Evolutionary conservation across 2,888 invertebrate genomes (phyloP).

Genomic region (Cosmia pyralina): DNA sequence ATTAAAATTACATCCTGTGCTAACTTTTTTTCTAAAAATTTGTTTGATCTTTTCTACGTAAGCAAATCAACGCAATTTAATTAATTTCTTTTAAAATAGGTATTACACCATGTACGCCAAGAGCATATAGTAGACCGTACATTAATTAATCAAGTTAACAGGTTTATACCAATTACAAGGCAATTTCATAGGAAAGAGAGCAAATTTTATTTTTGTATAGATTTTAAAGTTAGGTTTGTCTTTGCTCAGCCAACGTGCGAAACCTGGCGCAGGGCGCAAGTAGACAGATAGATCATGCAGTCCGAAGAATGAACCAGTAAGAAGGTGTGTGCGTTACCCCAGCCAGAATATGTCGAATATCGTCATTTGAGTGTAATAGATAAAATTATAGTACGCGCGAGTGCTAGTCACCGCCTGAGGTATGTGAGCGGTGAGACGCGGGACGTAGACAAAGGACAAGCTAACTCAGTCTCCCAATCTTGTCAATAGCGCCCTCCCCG

Average conservation of each 20-base stretch:
- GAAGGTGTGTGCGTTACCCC: not conserved
- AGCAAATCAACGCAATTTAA: not conserved
- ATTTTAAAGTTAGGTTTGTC: conserved; percentile 43
- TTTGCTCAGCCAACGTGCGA: conserved; percentile 67
- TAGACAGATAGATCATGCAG: conserved; percentile 75
- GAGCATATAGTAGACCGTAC: conserved; percentile 1
- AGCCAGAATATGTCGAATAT: too few relatives aligned
- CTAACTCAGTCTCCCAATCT: too few relatives aligned
- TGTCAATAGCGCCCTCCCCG: too few relatives aligned
- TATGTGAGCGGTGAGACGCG: too few relatives aligned
- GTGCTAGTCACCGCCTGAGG: too few relatives aligned
- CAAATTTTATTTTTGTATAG: conserved; percentile 3
- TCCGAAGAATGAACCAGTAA: not conserved
- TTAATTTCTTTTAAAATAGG: conserved; percentile 11
- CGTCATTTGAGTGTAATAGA: too few relatives aligned
- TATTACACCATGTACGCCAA: not conserved
- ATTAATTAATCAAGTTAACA: conserved; percentile 1
- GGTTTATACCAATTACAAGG: not conserved
- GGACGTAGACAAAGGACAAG: too few relatives aligned
- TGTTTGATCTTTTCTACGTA: not conserved
- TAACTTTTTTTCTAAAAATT: not conserved
- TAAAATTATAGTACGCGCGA: too few relatives aligned
- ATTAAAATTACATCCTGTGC: too few relatives aligned
- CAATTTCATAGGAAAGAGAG: conserved; percentile 15
- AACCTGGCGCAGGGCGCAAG: conserved; percentile 78